A percentile compares a stretch with the other conserved stretches of the same genome.
phyloP scores from a whole-genome alignment of 2,113 vertebrate genomes.

The Chloropsis cyanopogon region DNA sequence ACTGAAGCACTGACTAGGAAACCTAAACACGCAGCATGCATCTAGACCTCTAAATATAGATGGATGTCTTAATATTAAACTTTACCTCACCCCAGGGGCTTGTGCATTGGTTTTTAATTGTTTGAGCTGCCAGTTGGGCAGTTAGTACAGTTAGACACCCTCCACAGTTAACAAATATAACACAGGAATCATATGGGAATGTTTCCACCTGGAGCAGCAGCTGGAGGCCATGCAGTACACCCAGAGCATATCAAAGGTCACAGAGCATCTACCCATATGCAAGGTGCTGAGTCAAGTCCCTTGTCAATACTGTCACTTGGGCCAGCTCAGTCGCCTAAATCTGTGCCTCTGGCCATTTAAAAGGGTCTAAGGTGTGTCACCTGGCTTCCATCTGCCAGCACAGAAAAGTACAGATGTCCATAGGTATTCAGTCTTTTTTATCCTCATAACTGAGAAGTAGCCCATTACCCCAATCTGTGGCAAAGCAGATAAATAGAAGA shows the following conservation, averaged over 20 bases:
- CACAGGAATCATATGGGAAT: neutral
- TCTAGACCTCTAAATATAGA: neutral
- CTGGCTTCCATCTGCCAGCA: neutral
- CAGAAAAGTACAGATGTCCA: neutral
- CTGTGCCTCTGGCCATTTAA: neutral
- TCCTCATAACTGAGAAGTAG: neutral
- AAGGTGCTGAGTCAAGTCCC: neutral
- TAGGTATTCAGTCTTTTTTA: neutral
- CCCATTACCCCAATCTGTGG: neutral
- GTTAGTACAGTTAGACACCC: neutral
- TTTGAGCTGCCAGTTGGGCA: neutral
- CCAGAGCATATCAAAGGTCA: neutral
- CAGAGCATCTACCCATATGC: too few relatives aligned
- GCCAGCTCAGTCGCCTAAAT: neutral
- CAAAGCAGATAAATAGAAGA: neutral
- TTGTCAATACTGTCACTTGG: accelerated
- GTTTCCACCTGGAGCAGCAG: neutral
- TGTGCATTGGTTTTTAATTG: neutral
- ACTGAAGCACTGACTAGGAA: neutral
- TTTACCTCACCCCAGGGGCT: neutral
- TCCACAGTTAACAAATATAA: neutral
- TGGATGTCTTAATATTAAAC: neutral
- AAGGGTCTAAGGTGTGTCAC: neutral
- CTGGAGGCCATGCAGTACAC: neutral
- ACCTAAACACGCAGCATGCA: neutral